Evolutionary conservation across 2,888 invertebrate genomes (phyloP).

Genomic region (Dryococelus australis): DNA sequence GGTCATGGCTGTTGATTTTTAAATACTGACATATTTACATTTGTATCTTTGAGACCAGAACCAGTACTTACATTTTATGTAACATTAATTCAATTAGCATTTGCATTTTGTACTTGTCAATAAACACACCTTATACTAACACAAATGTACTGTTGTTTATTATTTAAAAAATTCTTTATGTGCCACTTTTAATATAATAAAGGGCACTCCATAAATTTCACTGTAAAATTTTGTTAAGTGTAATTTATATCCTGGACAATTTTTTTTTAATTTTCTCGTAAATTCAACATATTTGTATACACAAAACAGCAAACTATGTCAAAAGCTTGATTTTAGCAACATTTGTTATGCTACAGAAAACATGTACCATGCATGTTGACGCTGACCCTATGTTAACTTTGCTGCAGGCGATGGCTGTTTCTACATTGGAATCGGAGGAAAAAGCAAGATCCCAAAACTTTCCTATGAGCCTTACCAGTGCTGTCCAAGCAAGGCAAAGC

Average conservation of each 20-base stretch:
- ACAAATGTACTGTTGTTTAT: background rate
- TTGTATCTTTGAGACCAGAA: background rate
- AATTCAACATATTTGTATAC: background rate
- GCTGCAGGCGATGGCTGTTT: constrained; percentile 96
- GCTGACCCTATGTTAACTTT: constrained; percentile 60
- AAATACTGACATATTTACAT: background rate
- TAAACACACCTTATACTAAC: background rate
- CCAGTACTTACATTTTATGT: background rate
- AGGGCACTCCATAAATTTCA: background rate
- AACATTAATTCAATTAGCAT: background rate
- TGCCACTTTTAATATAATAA: background rate
- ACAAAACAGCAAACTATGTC: too few relatives aligned
- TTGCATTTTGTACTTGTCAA: background rate
- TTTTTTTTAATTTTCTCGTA: background rate
- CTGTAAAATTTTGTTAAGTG: constrained; percentile 21
- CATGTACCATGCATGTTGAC: background rate
- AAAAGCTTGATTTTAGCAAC: too few relatives aligned
- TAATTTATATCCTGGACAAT: background rate
- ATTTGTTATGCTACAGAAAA: background rate
- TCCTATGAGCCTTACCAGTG: constrained; percentile 90
- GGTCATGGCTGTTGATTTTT: background rate
- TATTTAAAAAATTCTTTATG: background rate
- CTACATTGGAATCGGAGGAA: constrained; percentile 94
- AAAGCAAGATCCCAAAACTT: constrained; percentile 76
- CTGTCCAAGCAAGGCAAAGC: constrained; percentile 86